Conservation (phyloP, 1,140 invertebrate species). For the Drosophila eugracilis region DNA sequence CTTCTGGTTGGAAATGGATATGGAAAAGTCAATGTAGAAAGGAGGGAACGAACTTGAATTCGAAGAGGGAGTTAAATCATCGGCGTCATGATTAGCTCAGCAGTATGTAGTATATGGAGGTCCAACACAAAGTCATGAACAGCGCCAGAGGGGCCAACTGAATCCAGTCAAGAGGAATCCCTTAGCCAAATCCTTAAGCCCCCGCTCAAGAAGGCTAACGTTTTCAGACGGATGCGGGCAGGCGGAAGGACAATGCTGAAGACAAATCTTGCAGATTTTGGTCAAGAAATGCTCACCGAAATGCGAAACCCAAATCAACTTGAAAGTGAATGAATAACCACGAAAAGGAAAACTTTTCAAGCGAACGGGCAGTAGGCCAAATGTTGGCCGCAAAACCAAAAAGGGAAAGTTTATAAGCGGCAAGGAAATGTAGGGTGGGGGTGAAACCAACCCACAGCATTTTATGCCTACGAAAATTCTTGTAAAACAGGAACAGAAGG, state of each 20-base stretch:
- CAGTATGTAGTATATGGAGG: conserved; percentile 43
- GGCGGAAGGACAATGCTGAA: conserved; percentile 47
- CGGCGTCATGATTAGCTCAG: conserved; percentile 66
- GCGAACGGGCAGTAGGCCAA: conserved; percentile 18
- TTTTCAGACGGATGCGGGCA: conserved; percentile 36
- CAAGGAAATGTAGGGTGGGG: conserved; percentile 10
- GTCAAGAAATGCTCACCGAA: conserved; percentile 72
- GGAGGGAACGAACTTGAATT: too few species aligned
- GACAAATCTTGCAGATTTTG: conserved; percentile 73
- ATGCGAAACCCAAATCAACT: conserved; percentile 64
- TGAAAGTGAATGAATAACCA: conserved; percentile 58
- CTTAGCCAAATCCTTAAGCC: conserved; percentile 18
- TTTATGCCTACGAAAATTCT: conserved; percentile 25
- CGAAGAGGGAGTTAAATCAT: conserved; percentile 25
- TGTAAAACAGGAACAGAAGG: conserved; percentile 33
- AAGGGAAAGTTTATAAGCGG: conserved; percentile 53
- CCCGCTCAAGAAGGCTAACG: conserved; percentile 35
- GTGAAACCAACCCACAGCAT: conserved; percentile 16
- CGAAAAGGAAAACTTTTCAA: conserved; percentile 23
- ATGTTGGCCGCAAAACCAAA: conserved; percentile 51
- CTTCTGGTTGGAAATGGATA: conserved; percentile 25
- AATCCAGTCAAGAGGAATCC: conserved; percentile 3
- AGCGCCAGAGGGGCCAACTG: conserved; percentile 36
- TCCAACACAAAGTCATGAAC: conserved; percentile 61
- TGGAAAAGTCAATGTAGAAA: conserved; percentile 18